Base-by-base conservation (phyloP, 2,888 invertebrate species). In the Watsonalla cultraria region DNA sequence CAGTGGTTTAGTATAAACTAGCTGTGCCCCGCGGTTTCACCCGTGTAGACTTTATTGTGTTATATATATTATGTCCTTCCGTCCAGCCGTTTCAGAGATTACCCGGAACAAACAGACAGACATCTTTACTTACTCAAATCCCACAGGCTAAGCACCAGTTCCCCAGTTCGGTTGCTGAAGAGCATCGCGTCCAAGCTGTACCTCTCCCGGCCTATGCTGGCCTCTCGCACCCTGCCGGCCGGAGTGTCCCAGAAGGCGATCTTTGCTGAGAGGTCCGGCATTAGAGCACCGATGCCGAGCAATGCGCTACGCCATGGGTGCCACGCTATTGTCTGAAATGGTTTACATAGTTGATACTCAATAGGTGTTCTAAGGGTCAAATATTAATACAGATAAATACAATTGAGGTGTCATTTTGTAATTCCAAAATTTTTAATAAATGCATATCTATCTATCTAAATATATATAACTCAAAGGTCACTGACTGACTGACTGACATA, bases 271-370 rank as follows among this genome's bases (percentile, higher is more conserved):
- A 66, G 39, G 7, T 66, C 59, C 0, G 64, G 51, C 1, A 74
- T 65, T 2, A 75, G 68, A 0, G 76, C 72, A 0, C 87, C 89
- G 0, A 90, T 65, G 9, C 82, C 84, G 0, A 91, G 78, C 0
- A 90, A 67, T 0, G 89, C 85, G 7, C 85, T 85, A 0, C 86
- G 79, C 91, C 91, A 91, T 0, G 91, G 91, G 50, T 91, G 91
- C 91, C 91, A 91, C 0, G 76, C 61, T 47, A 90, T 55, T 0
- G 83, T 72, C 91, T 90, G 65, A 2, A 61, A 51, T 48, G 33
- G 47, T 11, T 9, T 6, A 35, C 11, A 42, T n/a, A 49, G 34
- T 4, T 15, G 35, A 8, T 14, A 1, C 15, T 48, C 34, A 42
- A 42, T 15, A 49, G 51, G 33, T 11, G 6, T 45, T 13, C 13